Base-by-base conservation (phyloP, 1,140 invertebrate genomes). In the Aplysia californica region DNA sequence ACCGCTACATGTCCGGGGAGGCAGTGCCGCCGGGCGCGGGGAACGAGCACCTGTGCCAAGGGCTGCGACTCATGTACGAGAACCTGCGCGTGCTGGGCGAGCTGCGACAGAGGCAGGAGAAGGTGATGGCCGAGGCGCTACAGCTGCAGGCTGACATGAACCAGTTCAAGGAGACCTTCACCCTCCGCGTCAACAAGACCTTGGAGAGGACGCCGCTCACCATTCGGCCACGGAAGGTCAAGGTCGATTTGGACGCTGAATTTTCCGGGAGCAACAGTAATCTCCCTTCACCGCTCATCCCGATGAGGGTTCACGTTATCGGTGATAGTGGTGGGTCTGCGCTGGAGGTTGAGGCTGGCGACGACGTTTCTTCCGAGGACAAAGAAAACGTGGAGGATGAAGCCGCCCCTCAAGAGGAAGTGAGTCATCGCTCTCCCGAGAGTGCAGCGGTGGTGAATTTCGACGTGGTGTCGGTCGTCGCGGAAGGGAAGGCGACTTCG, bases 1-100 rank as follows among this genome's bases (percentile, higher is more conserved):
- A 98, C 79, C 93, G 94, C 0, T 97, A 98, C 86, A 97, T 99
- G 94, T 94, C 94, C n/a, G 98, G 98, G 76, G 94, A 96, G 86
- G 93, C 94, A 69, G 91, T 94, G 5, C 94, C 94, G 20, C 93
- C 93, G 20, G 94, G 93, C 75, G 72, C 76, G 21, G 83, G 83
- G 0, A 84, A 85, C 18, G 82, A 85, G 41, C 86, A 86, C 69
- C 94, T 94, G 82, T 95, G 94, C 87, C 95, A 91, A 78, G 91
- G 91, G 18, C 83, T 92, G 21, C 80, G 89, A 4, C 74, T 91
- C 23, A 91, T 91, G 89, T 86, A 89, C 73, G 83, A 90, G 55
- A 92, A 91, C 81, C 75, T 95, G 80, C 92, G 92, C 50, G 89
- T 93, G 3, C 90, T 96, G 58, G 92, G 91, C 64, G 92, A 92